Evolutionary conservation across 2,797 vertebrate species (phyloP).

Genomic region (Anableps anableps): DNA sequence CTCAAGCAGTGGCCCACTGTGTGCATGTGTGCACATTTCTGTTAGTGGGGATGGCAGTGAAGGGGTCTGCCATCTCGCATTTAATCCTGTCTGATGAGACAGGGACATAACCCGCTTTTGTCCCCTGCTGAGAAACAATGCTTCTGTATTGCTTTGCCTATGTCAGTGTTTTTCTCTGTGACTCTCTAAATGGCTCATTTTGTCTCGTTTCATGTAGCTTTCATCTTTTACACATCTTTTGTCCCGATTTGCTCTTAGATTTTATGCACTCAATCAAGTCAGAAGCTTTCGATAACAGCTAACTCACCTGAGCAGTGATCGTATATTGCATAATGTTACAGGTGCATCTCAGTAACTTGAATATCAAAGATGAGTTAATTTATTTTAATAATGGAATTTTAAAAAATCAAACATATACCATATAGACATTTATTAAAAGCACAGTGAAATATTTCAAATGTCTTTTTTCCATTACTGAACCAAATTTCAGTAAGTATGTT

Average conservation of each 20-base stretch:
- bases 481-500: background rate
- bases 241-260: background rate
- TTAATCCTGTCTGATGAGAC: conserved; percentile 81
- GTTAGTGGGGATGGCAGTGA: conserved; percentile 43
- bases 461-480: background rate
- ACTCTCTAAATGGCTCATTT: conserved; percentile 20
- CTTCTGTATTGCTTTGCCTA: conserved; percentile 26
- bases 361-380: background rate
- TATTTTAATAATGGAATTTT: background rate
- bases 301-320: conserved; percentile 5
- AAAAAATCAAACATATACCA: background rate
- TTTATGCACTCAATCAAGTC: conserved; percentile 43
- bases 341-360: background rate
- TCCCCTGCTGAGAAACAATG: conserved; percentile 68
- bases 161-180: conserved; percentile 37
- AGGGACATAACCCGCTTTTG: conserved; percentile 71
- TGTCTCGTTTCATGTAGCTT: conserved; percentile 21
- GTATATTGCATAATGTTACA: conserved; percentile 31
- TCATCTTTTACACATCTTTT: conserved; percentile 16
- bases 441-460: background rate
- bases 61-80: conserved; percentile 67
- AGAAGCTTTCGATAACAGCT: conserved; percentile 36
- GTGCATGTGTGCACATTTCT: conserved; percentile 33
- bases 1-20: conserved; percentile 41
- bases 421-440: background rate